Evolutionary conservation across 2,888 invertebrate genomes (phyloP).

Genomic region (Meteorus colon): DNA sequence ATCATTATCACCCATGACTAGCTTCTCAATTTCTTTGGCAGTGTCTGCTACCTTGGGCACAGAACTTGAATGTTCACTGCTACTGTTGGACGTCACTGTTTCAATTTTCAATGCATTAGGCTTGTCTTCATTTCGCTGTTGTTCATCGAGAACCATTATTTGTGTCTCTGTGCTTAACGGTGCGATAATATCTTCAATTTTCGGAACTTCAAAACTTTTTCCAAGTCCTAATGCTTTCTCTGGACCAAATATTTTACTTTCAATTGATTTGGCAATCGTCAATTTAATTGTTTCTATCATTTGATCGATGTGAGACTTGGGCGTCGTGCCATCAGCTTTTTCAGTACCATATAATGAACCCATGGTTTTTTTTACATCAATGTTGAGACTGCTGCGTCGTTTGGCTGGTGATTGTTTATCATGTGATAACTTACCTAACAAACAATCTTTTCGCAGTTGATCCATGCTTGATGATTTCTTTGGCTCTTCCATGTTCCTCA

Average conservation of each 20-base stretch:
- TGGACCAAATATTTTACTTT: slow-evolving; percentile 65
- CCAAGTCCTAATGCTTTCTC: slow-evolving; percentile 62
- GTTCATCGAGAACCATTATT: slow-evolving; percentile 61
- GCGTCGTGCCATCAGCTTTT: slow-evolving; percentile 58
- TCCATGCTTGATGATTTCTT: slow-evolving; percentile 52
- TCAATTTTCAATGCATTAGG: slow-evolving; percentile 55
- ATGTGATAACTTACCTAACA: slow-evolving; percentile 58
- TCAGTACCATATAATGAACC: slow-evolving; percentile 62
- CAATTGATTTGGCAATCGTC: slow-evolving; percentile 68
- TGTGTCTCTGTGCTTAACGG: slow-evolving; percentile 67
- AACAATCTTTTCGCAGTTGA: slow-evolving; percentile 61
- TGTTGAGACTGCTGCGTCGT: slow-evolving; percentile 67
- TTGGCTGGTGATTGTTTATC: slow-evolving; percentile 59
- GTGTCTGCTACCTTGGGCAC: slow-evolving; percentile 71
- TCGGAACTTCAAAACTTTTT: slow-evolving; percentile 67
- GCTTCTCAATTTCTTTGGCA: slow-evolving; percentile 73
- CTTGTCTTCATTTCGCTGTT: slow-evolving; percentile 55
- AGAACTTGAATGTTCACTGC: slow-evolving; percentile 55
- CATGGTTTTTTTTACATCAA: slow-evolving; percentile 67
- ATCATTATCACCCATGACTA: slow-evolving; percentile 72
- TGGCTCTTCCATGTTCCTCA: slow-evolving; percentile 38
- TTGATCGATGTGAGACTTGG: slow-evolving; percentile 67
- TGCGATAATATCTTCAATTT: slow-evolving; percentile 67
- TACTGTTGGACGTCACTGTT: slow-evolving; percentile 43
- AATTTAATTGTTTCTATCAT: slow-evolving; percentile 71